Conservation (phyloP, 1,140 invertebrate species). For the Chelonus insularis region DNA sequence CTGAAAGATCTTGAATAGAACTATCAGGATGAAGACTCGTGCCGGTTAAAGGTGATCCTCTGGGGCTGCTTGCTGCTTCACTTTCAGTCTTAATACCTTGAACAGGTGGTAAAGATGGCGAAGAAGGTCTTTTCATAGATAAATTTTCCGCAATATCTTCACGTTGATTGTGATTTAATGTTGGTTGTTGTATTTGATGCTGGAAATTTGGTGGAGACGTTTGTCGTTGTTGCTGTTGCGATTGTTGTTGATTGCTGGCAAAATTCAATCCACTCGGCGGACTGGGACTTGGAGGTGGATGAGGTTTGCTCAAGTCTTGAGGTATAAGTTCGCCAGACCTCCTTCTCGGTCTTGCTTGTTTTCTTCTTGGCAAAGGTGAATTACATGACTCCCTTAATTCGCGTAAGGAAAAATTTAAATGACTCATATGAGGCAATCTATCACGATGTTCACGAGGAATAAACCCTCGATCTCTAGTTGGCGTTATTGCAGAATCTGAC, state of each 20-base stretch:
- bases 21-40: constrained; percentile 46
- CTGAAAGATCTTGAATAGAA: constrained; percentile 51
- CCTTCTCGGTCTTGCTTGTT: constrained; percentile 78
- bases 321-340: constrained; percentile 75
- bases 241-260: constrained; percentile 33
- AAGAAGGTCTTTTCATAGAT: constrained; percentile 49
- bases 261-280: constrained; percentile 49
- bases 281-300: constrained; percentile 48
- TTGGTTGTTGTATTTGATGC: constrained; percentile 32
- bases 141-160: constrained; percentile 56
- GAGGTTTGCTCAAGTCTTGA: constrained; percentile 63
- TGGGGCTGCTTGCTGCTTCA: constrained; percentile 52
- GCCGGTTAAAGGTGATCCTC: constrained; percentile 50
- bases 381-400: constrained; percentile 63
- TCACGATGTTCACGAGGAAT: constrained; percentile 38
- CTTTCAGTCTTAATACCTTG: constrained; percentile 50
- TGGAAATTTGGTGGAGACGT: constrained; percentile 22
- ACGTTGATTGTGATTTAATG: constrained; percentile 12
- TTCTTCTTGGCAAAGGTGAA: constrained; percentile 75
- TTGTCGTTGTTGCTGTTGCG: constrained; percentile 35
- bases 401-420: constrained; percentile 58
- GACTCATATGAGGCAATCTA: constrained; percentile 59
- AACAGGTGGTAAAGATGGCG: constrained; percentile 34
- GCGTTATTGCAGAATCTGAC: constrained; percentile 34
- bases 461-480: constrained; percentile 26